Evolutionary conservation across 2,797 vertebrate genomes (phyloP), one percentile per base, ranked within the genome.

Genomic region (Siniperca undulata): DNA sequence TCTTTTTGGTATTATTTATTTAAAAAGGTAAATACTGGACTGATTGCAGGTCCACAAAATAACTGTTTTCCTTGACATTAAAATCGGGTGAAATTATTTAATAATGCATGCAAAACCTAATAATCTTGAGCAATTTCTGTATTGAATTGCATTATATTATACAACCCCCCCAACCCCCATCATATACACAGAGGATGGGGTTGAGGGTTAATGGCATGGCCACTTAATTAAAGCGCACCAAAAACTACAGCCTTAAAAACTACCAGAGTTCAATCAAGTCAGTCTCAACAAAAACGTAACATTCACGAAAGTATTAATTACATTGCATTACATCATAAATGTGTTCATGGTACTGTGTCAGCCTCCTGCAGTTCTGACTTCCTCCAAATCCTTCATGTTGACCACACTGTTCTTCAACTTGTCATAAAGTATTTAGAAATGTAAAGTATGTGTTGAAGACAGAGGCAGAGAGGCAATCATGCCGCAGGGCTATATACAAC

Each of bases 401-500:
- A 30, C 6, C 24, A 38, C 24, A 5, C 13, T 58, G 9, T 30
- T 30, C 16, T 36, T 40, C 34, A 59, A 48, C n/a, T 0, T n/a
- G 20, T 22, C 3, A 46, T 3, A 9, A 44, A 46, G 6, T 22
- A 36, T 58, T 70, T 2, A 55, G 46, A 14, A 27, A 67, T 3
- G 14, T 50, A 19, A 74, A 36, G 22, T 11, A 34, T 42, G 77
- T 27, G 52, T 8, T 13, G 36, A 78, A 79, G 72, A 72, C 52
- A 20, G 27, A 58, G 34, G 30, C 24, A 30, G 24, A 30, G 40
- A 82, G 38, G 75, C 36, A 80, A 74, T n/a, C 27, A 36, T 0
- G 40, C 46, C 38, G 55, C 69, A 58, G 74, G 30, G 75, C 59
- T 52, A 74, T 59, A 53, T 55, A 48, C 48, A 73, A 74, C 80